A percentile compares a stretch with the other conserved stretches of the same genome.
Evolutionary conservation across 2,113 vertebrate genomes (phyloP).

Genomic region (Pardalotus punctatus): DNA sequence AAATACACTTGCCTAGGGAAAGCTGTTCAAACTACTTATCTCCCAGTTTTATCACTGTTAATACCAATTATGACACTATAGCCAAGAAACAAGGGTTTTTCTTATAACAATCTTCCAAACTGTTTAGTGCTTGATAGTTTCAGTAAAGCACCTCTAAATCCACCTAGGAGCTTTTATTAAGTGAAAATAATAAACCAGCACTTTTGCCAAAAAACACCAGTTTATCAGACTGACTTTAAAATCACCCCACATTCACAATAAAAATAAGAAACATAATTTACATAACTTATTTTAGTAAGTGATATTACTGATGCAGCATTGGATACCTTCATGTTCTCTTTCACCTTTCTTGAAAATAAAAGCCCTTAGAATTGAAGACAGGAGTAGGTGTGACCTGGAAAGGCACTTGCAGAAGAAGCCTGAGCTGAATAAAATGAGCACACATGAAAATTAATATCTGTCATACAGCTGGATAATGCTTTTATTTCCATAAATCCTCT

Average conservation of each 20-base stretch:
- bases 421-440: background rate
- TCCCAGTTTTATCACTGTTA: background rate
- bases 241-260: background rate
- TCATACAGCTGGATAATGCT: background rate
- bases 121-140: background rate
- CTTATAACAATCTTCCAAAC: background rate
- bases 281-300: background rate
- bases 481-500: background rate
- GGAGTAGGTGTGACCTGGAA: background rate
- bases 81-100: background rate
- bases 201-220: background rate
- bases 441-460: background rate
- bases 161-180: background rate
- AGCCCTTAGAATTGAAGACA: background rate
- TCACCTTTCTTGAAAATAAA: background rate
- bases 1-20: background rate
- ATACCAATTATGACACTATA: background rate
- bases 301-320: background rate
- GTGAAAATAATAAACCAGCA: background rate
- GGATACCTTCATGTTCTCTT: background rate
- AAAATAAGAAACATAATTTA: background rate
- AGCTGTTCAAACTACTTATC: background rate
- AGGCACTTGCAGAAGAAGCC: background rate
- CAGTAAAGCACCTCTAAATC: background rate
- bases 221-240: background rate